Evolutionary conservation across 2,113 vertebrate species (phyloP).

Genomic region (Psephotus haematonotus): DNA sequence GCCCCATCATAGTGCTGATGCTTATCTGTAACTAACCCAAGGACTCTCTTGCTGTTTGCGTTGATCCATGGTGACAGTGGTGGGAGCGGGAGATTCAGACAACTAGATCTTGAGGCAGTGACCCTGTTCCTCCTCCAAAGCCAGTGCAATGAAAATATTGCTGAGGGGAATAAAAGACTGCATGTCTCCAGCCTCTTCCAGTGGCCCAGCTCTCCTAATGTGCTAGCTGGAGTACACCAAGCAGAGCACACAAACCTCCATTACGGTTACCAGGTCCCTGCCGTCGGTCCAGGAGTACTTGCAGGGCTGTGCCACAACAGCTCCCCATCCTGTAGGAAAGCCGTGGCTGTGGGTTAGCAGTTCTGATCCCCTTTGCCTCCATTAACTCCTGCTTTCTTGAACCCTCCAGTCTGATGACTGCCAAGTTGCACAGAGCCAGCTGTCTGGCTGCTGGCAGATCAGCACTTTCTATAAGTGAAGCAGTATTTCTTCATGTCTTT

Average conservation of each 20-base stretch:
- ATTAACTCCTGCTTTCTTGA: background rate
- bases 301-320: fast-evolving
- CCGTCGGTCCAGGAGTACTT: background rate
- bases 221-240: background rate
- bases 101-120: background rate
- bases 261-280: background rate
- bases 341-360: background rate
- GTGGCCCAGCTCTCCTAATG: background rate
- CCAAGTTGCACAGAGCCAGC: background rate
- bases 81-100: background rate
- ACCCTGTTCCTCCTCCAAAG: background rate
- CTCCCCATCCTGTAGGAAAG: background rate
- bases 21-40: background rate
- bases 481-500: background rate
- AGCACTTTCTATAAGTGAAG: background rate
- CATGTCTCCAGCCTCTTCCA: background rate
- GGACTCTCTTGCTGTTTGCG: fast-evolving
- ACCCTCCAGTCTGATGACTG: background rate
- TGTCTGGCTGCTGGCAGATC: background rate
- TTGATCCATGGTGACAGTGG: background rate
- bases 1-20: fast-evolving
- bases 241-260: background rate
- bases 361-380: background rate
- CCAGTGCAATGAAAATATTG: background rate
- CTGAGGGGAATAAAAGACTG: background rate